Evolutionary conservation across 2,888 invertebrate genomes (phyloP).

Genomic region (Polyploca ridens): DNA sequence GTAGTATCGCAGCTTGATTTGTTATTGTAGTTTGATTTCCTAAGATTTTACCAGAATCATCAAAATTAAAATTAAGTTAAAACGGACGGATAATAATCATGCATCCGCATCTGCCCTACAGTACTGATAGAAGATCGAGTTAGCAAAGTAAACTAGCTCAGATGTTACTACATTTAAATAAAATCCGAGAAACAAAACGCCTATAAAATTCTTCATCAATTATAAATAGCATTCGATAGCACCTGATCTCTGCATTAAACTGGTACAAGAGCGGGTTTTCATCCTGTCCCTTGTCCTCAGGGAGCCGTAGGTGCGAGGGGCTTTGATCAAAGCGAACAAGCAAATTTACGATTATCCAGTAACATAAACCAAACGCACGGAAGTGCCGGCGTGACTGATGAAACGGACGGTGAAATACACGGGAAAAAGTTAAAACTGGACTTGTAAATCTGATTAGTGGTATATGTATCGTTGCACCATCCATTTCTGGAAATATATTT

Average conservation of each 20-base stretch:
- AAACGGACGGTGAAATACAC: conserved; percentile 52
- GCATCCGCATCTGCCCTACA: background rate
- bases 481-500: background rate
- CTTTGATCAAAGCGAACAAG: conserved; percentile 51
- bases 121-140: background rate
- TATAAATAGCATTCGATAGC: conserved; percentile 38
- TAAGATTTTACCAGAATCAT: too few species aligned
- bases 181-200: conserved; percentile 1
- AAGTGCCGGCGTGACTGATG: conserved; percentile 44
- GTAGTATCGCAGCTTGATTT: too few species aligned
- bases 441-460: conserved; percentile 6
- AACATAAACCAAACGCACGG: conserved; percentile 69
- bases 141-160: background rate
- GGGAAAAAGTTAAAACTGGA: conserved; percentile 30
- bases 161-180: background rate
- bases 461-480: background rate
- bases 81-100: background rate
- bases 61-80: too few species aligned
- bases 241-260: conserved; percentile 45
- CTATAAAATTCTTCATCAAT: conserved; percentile 32
- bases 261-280: conserved; percentile 23
- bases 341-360: conserved; percentile 59
- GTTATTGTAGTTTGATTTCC: too few species aligned
- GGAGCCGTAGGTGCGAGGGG: conserved; percentile 24
- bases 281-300: conserved; percentile 26